These are phyloP conservation scores for Bergia sp. DNA, from an alignment of 92 coral and sea anemone species.

Conservation along the genomic window DNA sequence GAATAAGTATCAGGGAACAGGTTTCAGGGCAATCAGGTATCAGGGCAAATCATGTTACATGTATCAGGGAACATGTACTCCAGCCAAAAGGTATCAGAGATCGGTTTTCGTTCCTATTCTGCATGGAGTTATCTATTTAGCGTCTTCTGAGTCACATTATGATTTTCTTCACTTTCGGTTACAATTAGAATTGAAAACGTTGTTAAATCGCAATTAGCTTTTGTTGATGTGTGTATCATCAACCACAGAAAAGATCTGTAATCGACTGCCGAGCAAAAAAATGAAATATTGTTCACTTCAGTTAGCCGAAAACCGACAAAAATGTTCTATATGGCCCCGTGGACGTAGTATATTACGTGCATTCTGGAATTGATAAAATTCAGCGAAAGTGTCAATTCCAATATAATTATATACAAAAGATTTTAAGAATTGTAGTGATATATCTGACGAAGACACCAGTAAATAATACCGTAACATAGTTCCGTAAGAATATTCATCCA, in stretches of 20 bases:
- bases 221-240: not conserved
- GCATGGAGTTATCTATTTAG: not conserved
- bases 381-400: too few species aligned
- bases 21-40: slow-evolving; percentile 11
- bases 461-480: too few species aligned
- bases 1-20: slow-evolving; percentile 7
- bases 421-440: too few species aligned
- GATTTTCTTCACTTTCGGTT: not conserved
- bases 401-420: too few species aligned
- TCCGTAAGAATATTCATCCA: too few species aligned
- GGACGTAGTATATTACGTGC: too few species aligned
- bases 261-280: not conserved
- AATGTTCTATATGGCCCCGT: too few species aligned
- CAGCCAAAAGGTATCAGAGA: not conserved
- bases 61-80: slow-evolving; percentile 6
- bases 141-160: not conserved
- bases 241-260: not conserved
- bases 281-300: not conserved
- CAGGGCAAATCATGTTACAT: slow-evolving; percentile 9
- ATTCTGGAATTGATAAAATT: too few species aligned
- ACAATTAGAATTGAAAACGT: not conserved
- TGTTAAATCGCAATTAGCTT: not conserved
- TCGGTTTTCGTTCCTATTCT: slow-evolving; percentile 6
- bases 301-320: not conserved
- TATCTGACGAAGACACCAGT: too few species aligned